Base-by-base conservation (phyloP, 2,888 invertebrate species). In the Cephus rjabovi region DNA sequence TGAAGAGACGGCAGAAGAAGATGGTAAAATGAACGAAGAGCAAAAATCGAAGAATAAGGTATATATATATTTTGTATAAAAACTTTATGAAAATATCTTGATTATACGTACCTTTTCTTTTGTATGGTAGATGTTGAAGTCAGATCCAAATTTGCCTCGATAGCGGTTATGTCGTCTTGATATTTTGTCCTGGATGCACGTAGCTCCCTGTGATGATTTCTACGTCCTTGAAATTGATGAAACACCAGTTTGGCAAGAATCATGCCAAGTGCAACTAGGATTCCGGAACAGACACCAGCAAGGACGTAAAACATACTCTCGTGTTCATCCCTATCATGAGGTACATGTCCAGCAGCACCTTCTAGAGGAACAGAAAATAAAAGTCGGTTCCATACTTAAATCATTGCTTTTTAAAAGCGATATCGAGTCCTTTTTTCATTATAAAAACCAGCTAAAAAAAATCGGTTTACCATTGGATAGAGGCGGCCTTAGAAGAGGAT, bases 231-330 rank as follows among this genome's bases (percentile, higher is more conserved):
- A 31, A 79, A 34, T 34, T 79, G 79, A 71, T 76, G 74, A 30
- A 79, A 33, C 3, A 79, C 56, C 71, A 76, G 34, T 69, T 73
- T 73, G 1, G 69, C 76, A 33, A 79, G 74, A 76, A 79, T 70
- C 68, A 74, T 76, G 56, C 76, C 75, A 31, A 79, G 74, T 35
- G 79, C 76, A 73, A 79, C 73, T 69, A 79, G 79, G 37, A 79
- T 74, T 34, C 79, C 79, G 40, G 76, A 76, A 73, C 79, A 79
- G 73, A 79, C 35, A 69, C 79, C 79, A 11, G 76, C 37, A 76
- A 76, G 76, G 15, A 79, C 79, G 76, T 79, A 79, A 69, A 79
- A 76, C 79, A 76, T 79, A 34, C 76, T 76, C 74, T 79, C 79
- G 35, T 79, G 76, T 33, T 79, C 76, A 9, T 56, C 56, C 56